Evolutionary conservation across 2,113 vertebrate genomes (phyloP), one percentile per base, ranked within the genome.

Genomic region (Acanthisitta chloris): DNA sequence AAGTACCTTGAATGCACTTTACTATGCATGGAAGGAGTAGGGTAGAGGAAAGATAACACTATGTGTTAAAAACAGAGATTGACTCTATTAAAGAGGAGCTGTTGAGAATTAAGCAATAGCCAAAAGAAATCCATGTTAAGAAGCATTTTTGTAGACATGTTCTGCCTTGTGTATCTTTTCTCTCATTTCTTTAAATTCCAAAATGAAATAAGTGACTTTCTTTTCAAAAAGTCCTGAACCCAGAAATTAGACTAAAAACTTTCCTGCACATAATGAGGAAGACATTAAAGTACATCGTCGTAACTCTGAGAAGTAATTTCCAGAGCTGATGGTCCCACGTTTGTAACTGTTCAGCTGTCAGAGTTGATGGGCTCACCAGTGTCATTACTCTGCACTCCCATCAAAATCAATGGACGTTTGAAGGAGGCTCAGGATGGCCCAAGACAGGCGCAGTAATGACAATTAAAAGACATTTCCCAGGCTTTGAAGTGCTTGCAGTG

Each of bases 191-290:
- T 33, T 74, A 61, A 49, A 38, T 88, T 90, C 67, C 23, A 73
- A 46, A 69, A 24, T 58, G 24, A 90, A 49, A 33, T 20, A 26
- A 70, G 36, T 51, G 17, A 43, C 54, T 77, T 89, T 34, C 49
- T 92, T 94, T 91, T 49, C 85, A 86, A 81, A 94, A 94, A 76
- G 54, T 58, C 28, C 62, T 70, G 79, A 91, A 88, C 74, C 71
- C 79, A 91, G 58, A 88, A 93, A 93, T 90, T 69, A 86, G 58
- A 36, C 78, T 94, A 36, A 94, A 91, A 86, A 46, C 34, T 81
- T 81, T 40, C 52, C 33, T 71, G 65, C 42, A 45, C 9, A 1
- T 92, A 82, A 79, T 16, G 42, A 91, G 28, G 46, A 71, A 86
- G 74, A 85, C 6, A 8, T 78, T 88, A 38, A 95, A 82, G 66